Evolutionary conservation across 2,113 vertebrate genomes (phyloP).

Genomic region (Puma concolor): DNA sequence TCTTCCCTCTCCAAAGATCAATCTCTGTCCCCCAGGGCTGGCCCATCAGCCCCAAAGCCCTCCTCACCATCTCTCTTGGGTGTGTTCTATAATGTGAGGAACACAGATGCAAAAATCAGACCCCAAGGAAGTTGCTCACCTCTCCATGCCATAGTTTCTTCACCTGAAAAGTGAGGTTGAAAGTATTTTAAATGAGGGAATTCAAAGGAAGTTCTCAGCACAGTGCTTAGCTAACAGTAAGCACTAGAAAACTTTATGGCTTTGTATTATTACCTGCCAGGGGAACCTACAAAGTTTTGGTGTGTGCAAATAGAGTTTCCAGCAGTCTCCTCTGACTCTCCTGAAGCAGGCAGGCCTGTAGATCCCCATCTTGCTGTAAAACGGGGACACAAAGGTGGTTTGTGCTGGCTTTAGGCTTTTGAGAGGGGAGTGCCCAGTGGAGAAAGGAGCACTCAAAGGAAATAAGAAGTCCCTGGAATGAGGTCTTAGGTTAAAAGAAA

Average conservation of each 20-base stretch:
- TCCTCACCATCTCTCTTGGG: not conserved
- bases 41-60: not conserved
- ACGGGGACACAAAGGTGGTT: not conserved
- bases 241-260: not conserved
- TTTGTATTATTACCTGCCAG: not conserved
- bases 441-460: not conserved
- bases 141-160: not conserved
- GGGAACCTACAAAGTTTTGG: not conserved
- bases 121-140: not conserved
- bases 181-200: not conserved
- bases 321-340: not conserved
- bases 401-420: not conserved
- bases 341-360: not conserved
- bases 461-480: not conserved
- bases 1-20: not conserved
- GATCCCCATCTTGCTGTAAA: not conserved
- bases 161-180: not conserved
- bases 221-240: not conserved
- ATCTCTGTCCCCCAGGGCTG: not conserved
- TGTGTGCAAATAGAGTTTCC: not conserved
- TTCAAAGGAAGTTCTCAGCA: constrained; percentile 5
- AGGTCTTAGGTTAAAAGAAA: not conserved
- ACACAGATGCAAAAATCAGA: not conserved
- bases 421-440: not conserved
- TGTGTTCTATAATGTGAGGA: too few relatives aligned